Percentiles rank a stretch among this genome's conserved stretches.
These are phyloP conservation scores for rat (Rattus norvegicus) DNA, from an alignment of 2,113 vertebrate genomes.

Conservation along the genomic window DNA sequence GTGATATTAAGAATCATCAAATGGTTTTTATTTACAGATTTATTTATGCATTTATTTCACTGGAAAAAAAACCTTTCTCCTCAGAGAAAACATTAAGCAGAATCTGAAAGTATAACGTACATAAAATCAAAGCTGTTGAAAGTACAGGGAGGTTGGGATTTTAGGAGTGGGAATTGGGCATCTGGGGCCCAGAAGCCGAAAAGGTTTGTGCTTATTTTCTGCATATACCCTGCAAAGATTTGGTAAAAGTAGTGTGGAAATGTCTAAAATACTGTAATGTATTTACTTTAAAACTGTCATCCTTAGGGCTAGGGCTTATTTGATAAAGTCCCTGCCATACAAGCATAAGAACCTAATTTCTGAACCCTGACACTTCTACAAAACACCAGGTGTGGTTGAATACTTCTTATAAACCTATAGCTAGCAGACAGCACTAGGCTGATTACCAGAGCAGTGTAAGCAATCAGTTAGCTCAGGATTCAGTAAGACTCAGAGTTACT, in stretches of 20 bases:
- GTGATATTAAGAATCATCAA: neutral
- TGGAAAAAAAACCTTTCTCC: neutral
- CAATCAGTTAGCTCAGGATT: neutral
- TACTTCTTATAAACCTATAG: neutral
- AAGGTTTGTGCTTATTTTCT: neutral
- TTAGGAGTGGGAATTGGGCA: neutral
- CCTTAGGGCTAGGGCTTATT: neutral
- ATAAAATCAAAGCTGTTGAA: neutral
- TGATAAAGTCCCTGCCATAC: neutral
- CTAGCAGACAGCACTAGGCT: neutral
- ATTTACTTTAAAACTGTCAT: neutral
- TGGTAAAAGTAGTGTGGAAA: neutral
- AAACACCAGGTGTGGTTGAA: neutral
- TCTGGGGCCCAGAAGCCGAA: neutral
- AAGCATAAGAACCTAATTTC: neutral
- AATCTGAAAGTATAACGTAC: neutral
- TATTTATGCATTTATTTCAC: neutral
- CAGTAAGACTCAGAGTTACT: neutral
- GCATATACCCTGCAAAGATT: neutral
- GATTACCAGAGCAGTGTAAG: neutral
- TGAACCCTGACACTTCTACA: too few species aligned
- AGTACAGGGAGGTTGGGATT: neutral
- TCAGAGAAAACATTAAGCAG: neutral
- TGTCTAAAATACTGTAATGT: neutral
- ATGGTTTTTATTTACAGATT: neutral